Evolutionary conservation across 2,888 invertebrate genomes (phyloP).

Genomic region (Eulithis prunata): DNA sequence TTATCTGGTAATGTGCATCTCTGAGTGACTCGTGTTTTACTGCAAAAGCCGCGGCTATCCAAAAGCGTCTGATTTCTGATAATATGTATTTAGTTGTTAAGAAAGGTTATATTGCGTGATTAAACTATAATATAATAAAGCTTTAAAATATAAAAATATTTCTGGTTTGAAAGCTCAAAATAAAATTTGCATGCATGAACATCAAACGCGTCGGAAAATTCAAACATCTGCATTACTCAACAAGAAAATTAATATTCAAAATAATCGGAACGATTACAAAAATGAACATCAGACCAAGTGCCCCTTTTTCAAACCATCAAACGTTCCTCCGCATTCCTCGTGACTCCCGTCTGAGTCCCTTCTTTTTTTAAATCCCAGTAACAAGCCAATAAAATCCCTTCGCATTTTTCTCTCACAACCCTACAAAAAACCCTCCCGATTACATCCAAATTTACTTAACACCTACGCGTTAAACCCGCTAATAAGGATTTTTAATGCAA

Average conservation of each 20-base stretch:
- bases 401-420: slow-evolving; percentile 74
- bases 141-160: too few species aligned
- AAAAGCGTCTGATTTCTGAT: too few species aligned
- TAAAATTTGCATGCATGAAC: slow-evolving; percentile 3
- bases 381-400: slow-evolving; percentile 83
- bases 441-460: slow-evolving; percentile 85
- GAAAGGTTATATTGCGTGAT: too few species aligned
- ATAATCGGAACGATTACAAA: slow-evolving; percentile 70
- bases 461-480: slow-evolving; percentile 78
- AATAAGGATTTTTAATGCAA: slow-evolving; percentile 77
- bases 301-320: slow-evolving; percentile 67
- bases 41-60: background rate
- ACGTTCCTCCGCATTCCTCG: slow-evolving; percentile 71
- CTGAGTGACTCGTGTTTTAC: slow-evolving; percentile 2
- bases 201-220: slow-evolving; percentile 26
- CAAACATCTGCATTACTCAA: slow-evolving; percentile 33
- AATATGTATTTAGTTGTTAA: too few species aligned
- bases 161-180: background rate
- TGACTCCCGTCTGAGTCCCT: slow-evolving; percentile 55
- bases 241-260: slow-evolving; percentile 53
- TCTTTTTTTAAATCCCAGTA: slow-evolving; percentile 81
- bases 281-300: slow-evolving; percentile 68
- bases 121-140: too few species aligned
- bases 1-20: slow-evolving; percentile 3
- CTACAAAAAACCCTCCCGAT: slow-evolving; percentile 76